Percentiles rank a stretch among this genome's conserved stretches.
Evolutionary conservation across 2,797 vertebrate species (phyloP).

Genomic region (Myotis daubentonii): DNA sequence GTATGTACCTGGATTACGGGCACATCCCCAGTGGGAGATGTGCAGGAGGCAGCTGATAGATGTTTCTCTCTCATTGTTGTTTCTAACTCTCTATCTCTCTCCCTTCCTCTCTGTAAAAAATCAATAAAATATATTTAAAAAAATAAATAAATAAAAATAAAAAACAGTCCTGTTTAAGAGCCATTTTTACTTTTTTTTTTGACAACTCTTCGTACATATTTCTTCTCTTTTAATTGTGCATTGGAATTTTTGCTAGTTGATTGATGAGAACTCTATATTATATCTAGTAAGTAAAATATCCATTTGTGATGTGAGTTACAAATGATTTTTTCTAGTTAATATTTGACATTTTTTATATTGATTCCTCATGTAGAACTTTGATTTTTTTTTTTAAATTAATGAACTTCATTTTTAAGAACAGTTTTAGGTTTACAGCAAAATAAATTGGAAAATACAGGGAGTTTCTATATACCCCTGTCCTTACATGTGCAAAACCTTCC

Average conservation of each 20-base stretch:
- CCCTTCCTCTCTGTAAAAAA: too few species aligned
- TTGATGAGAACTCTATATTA: neutral
- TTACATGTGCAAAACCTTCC: neutral
- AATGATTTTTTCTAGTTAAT: neutral
- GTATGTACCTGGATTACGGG: too few species aligned
- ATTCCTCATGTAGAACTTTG: neutral
- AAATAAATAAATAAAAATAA: too few species aligned
- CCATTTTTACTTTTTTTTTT: neutral
- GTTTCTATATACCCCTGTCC: neutral
- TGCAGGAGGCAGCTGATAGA: too few species aligned
- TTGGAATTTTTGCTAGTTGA: neutral
- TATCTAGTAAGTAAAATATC: neutral
- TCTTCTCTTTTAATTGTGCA: conserved; percentile 7
- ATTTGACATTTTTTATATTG: neutral
- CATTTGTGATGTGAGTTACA: conserved; percentile 3
- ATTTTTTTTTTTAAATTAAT: neutral
- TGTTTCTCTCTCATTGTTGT: too few species aligned
- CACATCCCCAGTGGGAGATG: too few species aligned
- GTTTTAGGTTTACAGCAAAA: neutral
- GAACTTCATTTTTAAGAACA: neutral
- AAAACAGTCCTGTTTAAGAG: conserved; percentile 27
- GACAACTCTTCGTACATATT: neutral
- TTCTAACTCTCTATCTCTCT: too few species aligned
- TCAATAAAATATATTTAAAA: too few species aligned
- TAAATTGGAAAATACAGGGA: neutral